Conservation (phyloP, 92 coral and sea anemone genomes). For the Epizoanthus rinbou region DNA sequence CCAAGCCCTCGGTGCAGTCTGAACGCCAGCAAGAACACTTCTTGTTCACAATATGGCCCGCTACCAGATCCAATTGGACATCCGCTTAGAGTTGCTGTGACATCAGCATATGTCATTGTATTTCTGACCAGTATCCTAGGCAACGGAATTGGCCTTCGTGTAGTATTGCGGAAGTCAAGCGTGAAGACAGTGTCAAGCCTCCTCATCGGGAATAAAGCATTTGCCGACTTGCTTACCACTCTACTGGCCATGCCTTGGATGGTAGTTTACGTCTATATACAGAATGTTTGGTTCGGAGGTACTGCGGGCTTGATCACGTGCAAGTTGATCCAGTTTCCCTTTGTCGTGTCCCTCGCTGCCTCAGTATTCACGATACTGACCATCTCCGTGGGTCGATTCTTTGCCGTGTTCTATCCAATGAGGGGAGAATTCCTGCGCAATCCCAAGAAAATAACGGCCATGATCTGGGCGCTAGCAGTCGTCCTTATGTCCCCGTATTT, state of each 20-base stretch:
- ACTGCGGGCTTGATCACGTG: slow-evolving; percentile 65
- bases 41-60: neutral
- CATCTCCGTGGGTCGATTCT: slow-evolving; percentile 70
- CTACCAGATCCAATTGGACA: neutral
- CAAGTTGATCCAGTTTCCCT: slow-evolving; percentile 65
- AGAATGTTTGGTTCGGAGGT: slow-evolving; percentile 74
- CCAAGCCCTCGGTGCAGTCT: neutral
- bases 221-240: slow-evolving; percentile 79
- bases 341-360: slow-evolving; percentile 72
- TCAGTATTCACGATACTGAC: slow-evolving; percentile 69
- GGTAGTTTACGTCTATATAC: slow-evolving; percentile 51
- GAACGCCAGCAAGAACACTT: neutral
- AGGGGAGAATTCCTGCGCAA: slow-evolving; percentile 43
- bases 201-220: slow-evolving; percentile 73
- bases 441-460: slow-evolving; percentile 50
- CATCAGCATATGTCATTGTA: slow-evolving; percentile 53
- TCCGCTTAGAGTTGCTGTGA: slow-evolving; percentile 41
- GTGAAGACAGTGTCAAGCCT: slow-evolving; percentile 46
- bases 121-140: slow-evolving; percentile 51
- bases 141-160: slow-evolving; percentile 43
- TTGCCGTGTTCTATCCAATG: slow-evolving; percentile 61
- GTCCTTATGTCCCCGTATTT: slow-evolving; percentile 68
- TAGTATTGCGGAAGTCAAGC: slow-evolving; percentile 42
- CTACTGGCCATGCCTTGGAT: slow-evolving; percentile 70
- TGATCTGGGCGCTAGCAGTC: slow-evolving; percentile 63